These are phyloP conservation scores for Illadopsis cleaveri DNA, from an alignment of 2,113 vertebrate genomes.

Conservation along the genomic window DNA sequence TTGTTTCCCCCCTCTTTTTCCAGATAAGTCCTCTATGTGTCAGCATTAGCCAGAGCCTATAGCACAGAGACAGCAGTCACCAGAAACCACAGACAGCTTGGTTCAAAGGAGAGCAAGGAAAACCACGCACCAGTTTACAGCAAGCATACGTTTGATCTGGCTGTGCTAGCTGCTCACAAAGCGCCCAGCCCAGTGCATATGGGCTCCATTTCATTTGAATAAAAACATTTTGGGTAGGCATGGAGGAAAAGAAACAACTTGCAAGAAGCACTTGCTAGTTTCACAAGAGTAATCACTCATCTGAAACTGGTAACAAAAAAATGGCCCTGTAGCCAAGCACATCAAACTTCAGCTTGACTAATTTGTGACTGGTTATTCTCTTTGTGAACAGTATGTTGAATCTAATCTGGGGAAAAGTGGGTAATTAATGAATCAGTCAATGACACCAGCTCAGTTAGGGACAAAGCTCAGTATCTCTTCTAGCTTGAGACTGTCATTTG, in stretches of 20 bases:
- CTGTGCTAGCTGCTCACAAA: neutral
- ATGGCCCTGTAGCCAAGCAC: neutral
- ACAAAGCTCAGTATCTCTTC: neutral
- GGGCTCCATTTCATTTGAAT: neutral
- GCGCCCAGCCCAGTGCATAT: rapidly evolving
- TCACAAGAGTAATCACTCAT: slow-evolving; percentile 37
- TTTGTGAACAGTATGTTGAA: slow-evolving; percentile 29
- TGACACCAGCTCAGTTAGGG: neutral
- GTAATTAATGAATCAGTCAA: slow-evolving; percentile 23
- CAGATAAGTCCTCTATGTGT: neutral
- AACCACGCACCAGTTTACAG: neutral
- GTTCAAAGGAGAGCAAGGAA: slow-evolving; percentile 25
- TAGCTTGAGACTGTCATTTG: neutral
- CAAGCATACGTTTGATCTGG: neutral
- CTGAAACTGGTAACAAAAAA: slow-evolving; percentile 24
- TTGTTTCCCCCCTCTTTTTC: neutral
- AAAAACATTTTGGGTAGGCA: slow-evolving; percentile 33
- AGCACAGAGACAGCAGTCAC: neutral
- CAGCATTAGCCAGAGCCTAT: neutral
- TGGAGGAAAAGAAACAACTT: slow-evolving; percentile 40
- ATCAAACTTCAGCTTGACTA: slow-evolving; percentile 40
- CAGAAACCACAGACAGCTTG: neutral
- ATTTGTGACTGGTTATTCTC: slow-evolving; percentile 48
- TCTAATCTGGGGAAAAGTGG: slow-evolving; percentile 19
- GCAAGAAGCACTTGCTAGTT: neutral